These are phyloP conservation scores for Propithecus coquereli DNA, from an alignment of 2,113 vertebrate genomes.

Conservation along the genomic window DNA sequence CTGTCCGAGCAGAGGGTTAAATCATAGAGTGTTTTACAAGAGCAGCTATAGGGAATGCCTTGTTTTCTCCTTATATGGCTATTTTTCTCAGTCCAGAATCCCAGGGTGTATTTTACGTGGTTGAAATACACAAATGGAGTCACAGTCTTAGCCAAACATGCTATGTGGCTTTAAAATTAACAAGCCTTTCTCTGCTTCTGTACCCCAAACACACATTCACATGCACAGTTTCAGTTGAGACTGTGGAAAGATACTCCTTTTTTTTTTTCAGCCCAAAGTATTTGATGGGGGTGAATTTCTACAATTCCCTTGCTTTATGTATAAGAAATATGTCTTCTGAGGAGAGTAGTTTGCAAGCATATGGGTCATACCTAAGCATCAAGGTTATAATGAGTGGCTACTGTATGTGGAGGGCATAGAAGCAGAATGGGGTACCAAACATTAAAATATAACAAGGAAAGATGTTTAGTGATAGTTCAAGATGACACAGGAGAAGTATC, in stretches of 20 bases:
- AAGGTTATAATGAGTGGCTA: neutral
- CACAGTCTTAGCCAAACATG: constrained; percentile 70
- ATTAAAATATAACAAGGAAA: neutral
- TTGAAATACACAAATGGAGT: constrained; percentile 77
- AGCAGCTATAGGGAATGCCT: constrained; percentile 76
- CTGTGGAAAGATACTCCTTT: constrained; percentile 42
- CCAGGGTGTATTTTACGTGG: constrained; percentile 76
- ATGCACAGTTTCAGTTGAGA: neutral
- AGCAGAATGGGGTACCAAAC: neutral
- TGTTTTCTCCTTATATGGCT: constrained; percentile 78
- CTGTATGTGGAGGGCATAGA: neutral
- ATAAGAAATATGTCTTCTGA: constrained; percentile 27
- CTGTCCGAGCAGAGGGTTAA: constrained; percentile 75
- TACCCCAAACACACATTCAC: constrained; percentile 59
- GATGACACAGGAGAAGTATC: neutral
- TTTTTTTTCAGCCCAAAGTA: constrained; percentile 50
- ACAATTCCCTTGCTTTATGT: neutral
- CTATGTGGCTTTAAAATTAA: constrained; percentile 78
- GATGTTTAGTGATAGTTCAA: neutral
- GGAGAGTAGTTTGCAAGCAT: neutral
- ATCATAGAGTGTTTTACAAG: constrained; percentile 77
- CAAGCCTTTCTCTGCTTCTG: constrained; percentile 62
- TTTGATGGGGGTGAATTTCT: constrained; percentile 37
- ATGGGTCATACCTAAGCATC: neutral
- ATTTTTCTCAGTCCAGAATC: constrained; percentile 75